Conservation (phyloP, 2,113 vertebrate species). For the Podilymbus podiceps region DNA sequence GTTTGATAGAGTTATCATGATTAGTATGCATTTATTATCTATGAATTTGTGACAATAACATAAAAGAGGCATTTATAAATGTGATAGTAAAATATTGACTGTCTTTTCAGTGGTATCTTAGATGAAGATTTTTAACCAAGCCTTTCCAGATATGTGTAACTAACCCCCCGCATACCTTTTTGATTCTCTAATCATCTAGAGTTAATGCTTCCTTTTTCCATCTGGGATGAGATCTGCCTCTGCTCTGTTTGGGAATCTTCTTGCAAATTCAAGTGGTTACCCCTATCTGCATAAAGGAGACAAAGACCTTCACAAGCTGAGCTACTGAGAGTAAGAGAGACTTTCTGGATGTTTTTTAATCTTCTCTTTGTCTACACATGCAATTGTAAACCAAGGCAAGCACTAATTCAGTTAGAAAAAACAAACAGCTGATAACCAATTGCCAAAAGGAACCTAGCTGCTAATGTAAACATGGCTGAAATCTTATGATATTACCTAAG, state of each 20-base stretch:
- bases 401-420: background rate
- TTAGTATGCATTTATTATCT: background rate
- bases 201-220: background rate
- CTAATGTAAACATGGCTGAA: background rate
- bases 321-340: background rate
- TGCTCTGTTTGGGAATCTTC: background rate
- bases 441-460: background rate
- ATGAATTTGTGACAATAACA: background rate
- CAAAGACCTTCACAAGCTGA: background rate
- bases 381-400: background rate
- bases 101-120: background rate
- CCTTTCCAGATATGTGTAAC: background rate
- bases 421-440: background rate
- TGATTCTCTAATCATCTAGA: background rate
- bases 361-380: background rate
- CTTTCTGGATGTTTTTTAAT: background rate
- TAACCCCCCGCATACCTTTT: background rate
- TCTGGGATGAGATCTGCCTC: background rate
- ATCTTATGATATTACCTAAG: background rate
- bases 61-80: background rate
- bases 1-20: background rate
- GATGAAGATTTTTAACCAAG: background rate
- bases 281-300: background rate
- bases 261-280: background rate
- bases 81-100: background rate